phyloP scores from a whole-genome alignment of 2,113 vertebrate genomes.

The Onychostruthus taczanowskii region DNA sequence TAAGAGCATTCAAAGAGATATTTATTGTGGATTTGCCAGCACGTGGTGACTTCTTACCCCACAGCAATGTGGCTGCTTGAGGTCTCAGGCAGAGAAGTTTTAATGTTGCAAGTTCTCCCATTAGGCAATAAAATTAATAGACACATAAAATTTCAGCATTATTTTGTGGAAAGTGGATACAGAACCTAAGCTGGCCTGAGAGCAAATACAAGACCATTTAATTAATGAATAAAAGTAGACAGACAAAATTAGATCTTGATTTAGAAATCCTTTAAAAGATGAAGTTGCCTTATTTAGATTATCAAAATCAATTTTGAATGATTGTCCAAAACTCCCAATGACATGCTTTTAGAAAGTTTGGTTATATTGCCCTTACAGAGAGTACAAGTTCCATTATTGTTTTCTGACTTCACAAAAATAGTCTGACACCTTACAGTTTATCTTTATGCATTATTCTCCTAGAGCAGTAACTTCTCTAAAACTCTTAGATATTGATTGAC shows the following conservation, averaged over 20 bases:
- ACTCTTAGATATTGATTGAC: neutral
- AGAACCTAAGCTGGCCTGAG: neutral
- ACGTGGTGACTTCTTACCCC: neutral
- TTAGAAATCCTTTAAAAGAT: neutral
- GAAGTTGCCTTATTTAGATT: neutral
- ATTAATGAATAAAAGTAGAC: neutral
- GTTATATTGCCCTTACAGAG: neutral
- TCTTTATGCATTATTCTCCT: neutral
- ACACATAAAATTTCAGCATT: neutral
- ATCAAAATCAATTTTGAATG: neutral
- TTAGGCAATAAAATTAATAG: neutral
- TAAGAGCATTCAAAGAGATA: slow-evolving; percentile 11
- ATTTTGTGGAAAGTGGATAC: neutral
- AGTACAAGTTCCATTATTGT: neutral
- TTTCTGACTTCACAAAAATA: neutral
- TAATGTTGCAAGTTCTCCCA: neutral
- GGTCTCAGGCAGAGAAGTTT: neutral
- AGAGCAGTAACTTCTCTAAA: neutral
- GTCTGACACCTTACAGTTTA: neutral
- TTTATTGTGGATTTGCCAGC: neutral
- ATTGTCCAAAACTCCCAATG: neutral
- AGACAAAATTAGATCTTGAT: neutral
- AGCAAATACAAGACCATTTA: neutral
- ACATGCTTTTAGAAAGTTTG: neutral
- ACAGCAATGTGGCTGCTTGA: neutral